Conservation (phyloP, 2,113 vertebrate species). For the Erpornis zantholeuca region DNA sequence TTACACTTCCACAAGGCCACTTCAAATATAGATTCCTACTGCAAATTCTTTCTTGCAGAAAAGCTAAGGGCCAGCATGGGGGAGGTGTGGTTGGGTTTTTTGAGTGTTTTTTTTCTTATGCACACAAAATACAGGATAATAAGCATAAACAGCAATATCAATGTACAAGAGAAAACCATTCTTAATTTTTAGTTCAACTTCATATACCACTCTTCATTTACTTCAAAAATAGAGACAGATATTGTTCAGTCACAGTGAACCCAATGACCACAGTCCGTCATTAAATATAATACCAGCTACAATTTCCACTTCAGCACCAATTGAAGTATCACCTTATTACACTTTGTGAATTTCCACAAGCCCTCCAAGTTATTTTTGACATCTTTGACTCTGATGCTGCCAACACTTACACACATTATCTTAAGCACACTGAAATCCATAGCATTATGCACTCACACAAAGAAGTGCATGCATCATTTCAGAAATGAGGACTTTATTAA, state of each 20-base stretch:
- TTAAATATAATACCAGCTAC: constrained; percentile 40
- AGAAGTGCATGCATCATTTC: neutral
- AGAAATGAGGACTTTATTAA: constrained; percentile 8
- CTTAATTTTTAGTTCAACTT: neutral
- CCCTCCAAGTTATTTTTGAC: constrained; percentile 63
- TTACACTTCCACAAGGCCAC: neutral
- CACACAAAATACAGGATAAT: neutral
- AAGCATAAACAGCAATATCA: neutral
- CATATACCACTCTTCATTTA: neutral
- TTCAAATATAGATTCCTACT: neutral
- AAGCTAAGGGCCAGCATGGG: neutral
- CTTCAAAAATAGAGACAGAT: constrained; percentile 2
- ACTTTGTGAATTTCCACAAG: constrained; percentile 57
- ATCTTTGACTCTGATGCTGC: constrained; percentile 43
- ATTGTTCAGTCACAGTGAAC: constrained; percentile 32
- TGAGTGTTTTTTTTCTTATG: neutral
- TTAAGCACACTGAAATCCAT: neutral
- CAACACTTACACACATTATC: constrained; percentile 40
- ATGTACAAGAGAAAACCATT: neutral
- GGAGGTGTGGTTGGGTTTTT: neutral
- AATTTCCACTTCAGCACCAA: constrained; percentile 37
- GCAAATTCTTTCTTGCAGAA: neutral
- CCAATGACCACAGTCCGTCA: constrained; percentile 38
- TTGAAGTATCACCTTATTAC: constrained; percentile 55
- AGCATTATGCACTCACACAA: neutral